Percentiles rank a stretch among this genome's conserved stretches.
phyloP scores from a whole-genome alignment of 2,797 vertebrate species.

The Acrossocheilus wenchowensis region DNA sequence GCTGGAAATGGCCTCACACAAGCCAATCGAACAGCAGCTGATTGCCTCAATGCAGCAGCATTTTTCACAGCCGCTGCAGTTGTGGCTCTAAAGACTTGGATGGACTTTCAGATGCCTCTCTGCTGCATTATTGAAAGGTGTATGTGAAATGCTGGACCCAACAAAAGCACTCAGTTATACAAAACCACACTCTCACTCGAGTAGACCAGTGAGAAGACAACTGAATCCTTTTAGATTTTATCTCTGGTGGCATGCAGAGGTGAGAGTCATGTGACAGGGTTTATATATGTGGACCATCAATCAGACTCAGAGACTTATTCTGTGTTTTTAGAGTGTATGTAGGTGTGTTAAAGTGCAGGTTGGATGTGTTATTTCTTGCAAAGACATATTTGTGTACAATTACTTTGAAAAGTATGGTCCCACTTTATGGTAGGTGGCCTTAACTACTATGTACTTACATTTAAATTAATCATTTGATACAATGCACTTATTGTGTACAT shows the following conservation, averaged over 20 bases:
- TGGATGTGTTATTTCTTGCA: background rate
- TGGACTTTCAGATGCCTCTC: conserved; percentile 25
- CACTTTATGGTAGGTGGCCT: no score
- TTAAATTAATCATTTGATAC: no score
- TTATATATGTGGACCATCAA: background rate
- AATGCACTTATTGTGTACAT: no score
- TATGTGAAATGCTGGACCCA: conserved; percentile 23
- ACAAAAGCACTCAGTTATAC: conserved; percentile 20
- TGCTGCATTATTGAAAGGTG: conserved; percentile 35
- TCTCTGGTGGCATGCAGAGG: conserved; percentile 26
- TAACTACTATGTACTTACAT: no score
- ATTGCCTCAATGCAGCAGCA: background rate
- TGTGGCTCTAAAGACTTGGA: background rate
- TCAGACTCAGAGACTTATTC: background rate
- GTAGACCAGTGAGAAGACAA: conserved; percentile 3
- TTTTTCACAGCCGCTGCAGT: background rate
- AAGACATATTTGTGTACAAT: background rate
- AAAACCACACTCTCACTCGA: conserved; percentile 20
- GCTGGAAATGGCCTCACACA: background rate
- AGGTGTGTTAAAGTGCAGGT: background rate
- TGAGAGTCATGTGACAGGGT: background rate
- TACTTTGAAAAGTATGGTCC: background rate
- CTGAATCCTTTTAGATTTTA: conserved; percentile 36
- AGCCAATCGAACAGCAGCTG: background rate
- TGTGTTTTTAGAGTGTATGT: background rate